Percentiles rank a stretch among this genome's conserved stretches.
Conservation (phyloP, 1,140 invertebrate species). For the Mactra quadrangularis region DNA sequence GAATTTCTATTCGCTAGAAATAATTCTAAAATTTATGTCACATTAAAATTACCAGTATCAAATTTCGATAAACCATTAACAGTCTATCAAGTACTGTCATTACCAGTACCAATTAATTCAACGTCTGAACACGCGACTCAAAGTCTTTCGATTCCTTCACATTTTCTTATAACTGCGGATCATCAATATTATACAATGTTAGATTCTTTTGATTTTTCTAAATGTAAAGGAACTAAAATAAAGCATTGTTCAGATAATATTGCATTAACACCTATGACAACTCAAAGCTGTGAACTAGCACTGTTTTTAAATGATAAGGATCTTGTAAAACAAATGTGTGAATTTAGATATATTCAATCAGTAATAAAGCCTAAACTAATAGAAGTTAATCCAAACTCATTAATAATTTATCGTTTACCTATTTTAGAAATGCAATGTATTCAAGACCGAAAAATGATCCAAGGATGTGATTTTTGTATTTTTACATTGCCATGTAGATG, state of each 20-base stretch:
- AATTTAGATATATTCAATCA: constrained; percentile 28
- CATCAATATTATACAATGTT: constrained; percentile 34
- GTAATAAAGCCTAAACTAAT: constrained; percentile 30
- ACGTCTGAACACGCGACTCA: constrained; percentile 43
- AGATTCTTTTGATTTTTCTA: constrained; percentile 2
- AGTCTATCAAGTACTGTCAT: background rate
- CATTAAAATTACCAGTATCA: constrained; percentile 7
- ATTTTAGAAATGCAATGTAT: constrained; percentile 39
- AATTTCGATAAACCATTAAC: constrained; percentile 6
- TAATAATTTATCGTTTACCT: no score
- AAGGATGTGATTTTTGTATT: constrained; percentile 56
- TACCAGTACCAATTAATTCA: constrained; percentile 37
- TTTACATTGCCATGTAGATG: constrained; percentile 46
- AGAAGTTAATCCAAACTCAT: constrained; percentile 45
- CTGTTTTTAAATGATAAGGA: constrained; percentile 48
- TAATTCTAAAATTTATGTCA: background rate
- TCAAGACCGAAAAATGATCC: constrained; percentile 26
- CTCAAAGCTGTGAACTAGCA: constrained; percentile 26
- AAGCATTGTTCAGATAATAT: constrained; percentile 34
- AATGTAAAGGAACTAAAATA: constrained; percentile 27
- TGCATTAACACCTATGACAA: constrained; percentile 32
- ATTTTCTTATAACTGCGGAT: constrained; percentile 26
- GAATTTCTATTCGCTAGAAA: constrained; percentile 25
- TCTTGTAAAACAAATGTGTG: background rate
- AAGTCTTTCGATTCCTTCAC: constrained; percentile 1